These are phyloP conservation scores for Andrena minutula DNA, from an alignment of 2,888 invertebrate genomes.

Conservation along the genomic window DNA sequence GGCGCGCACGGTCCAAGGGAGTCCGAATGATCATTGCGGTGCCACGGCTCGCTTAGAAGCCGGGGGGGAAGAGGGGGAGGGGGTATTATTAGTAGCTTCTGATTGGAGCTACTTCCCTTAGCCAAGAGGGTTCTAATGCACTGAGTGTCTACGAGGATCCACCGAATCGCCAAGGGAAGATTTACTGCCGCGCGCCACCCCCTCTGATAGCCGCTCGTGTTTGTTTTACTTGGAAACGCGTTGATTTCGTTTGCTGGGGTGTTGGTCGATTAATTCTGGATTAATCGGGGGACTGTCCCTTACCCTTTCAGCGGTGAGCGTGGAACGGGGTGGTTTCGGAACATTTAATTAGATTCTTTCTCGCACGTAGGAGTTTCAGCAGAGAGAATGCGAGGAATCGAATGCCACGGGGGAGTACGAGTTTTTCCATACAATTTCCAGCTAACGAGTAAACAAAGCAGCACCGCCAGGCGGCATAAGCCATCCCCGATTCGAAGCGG, in stretches of 20 bases:
- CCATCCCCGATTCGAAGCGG: constrained; percentile 43
- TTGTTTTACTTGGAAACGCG: constrained; percentile 25
- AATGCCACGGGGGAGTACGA: background rate
- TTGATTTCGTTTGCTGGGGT: constrained; percentile 2
- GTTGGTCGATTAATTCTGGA: background rate
- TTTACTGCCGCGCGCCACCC: constrained; percentile 62
- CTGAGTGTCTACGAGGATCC: constrained; percentile 67
- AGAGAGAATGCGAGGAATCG: background rate
- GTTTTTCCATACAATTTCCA: constrained; percentile 11
- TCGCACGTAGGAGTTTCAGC: too few relatives aligned
- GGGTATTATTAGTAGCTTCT: constrained; percentile 80
- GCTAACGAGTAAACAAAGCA: constrained; percentile 37
- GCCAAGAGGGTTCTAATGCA: constrained; percentile 76
- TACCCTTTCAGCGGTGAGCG: background rate
- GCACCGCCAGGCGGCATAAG: background rate
- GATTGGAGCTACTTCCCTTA: constrained; percentile 79
- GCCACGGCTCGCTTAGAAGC: constrained; percentile 69
- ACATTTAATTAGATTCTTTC: too few relatives aligned
- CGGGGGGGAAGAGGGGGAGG: constrained; percentile 59
- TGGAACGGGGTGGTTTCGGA: background rate
- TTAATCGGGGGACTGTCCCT: background rate
- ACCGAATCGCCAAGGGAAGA: constrained; percentile 64
- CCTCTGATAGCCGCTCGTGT: background rate
- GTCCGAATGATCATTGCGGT: constrained; percentile 80
- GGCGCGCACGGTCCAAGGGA: constrained; percentile 52